Evolutionary conservation across 1,140 invertebrate genomes (phyloP).

Genomic region (Drosophila ohnishii): DNA sequence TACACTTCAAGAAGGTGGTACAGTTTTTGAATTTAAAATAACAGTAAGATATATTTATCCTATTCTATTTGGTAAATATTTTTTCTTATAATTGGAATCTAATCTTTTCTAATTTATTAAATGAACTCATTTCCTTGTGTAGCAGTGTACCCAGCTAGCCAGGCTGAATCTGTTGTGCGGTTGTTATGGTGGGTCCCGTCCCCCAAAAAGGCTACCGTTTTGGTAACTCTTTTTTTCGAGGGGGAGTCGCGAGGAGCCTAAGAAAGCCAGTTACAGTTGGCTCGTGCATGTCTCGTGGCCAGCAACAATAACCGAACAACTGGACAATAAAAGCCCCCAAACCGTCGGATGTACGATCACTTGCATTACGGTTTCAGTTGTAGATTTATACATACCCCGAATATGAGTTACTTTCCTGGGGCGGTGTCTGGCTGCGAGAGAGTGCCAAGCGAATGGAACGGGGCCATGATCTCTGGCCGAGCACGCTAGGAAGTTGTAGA

Average conservation of each 20-base stretch:
- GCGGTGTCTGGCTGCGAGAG: constrained; percentile 30
- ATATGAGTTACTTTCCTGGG: constrained; percentile 53
- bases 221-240: constrained; percentile 16
- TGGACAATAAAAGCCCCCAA: constrained; percentile 45
- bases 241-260: constrained; percentile 1
- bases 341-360: constrained; percentile 50
- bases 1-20: neutral
- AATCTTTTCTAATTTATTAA: neutral
- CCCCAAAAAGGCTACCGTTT: constrained; percentile 71
- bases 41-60: neutral
- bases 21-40: neutral
- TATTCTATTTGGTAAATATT: neutral
- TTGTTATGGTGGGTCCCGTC: constrained; percentile 41
- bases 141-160: neutral
- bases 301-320: constrained; percentile 63
- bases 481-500: constrained; percentile 29
- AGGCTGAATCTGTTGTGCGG: constrained; percentile 38
- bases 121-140: neutral
- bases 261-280: constrained; percentile 33
- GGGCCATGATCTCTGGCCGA: constrained; percentile 47
- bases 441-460: constrained; percentile 32
- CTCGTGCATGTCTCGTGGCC: constrained; percentile 62
- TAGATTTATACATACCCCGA: constrained; percentile 29
- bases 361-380: constrained; percentile 49
- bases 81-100: too few species aligned